Conservation (phyloP, 2,113 vertebrate genomes). For the Atrichornis clamosus region DNA sequence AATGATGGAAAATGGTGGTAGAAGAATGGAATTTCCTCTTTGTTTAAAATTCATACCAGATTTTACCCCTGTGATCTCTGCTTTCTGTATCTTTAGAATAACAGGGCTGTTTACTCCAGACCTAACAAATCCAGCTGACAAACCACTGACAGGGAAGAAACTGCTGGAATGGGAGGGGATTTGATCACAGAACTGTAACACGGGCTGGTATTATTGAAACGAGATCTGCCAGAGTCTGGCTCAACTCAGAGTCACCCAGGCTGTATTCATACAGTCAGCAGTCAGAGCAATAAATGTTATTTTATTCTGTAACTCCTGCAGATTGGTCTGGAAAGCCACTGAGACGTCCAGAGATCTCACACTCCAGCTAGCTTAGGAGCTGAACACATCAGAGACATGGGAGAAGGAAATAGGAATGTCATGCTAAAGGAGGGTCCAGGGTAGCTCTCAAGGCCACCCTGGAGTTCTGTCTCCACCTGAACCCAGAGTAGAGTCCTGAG, state of each 20-base stretch:
- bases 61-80: neutral
- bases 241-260: neutral
- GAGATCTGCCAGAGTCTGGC: neutral
- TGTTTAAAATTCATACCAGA: neutral
- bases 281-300: neutral
- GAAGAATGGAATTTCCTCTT: constrained; percentile 9
- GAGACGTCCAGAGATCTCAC: neutral
- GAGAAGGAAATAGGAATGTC: neutral
- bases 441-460: neutral
- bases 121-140: neutral
- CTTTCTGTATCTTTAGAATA: neutral
- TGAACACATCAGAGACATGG: neutral
- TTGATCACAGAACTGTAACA: neutral
- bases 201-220: neutral
- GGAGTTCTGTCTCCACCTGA: neutral
- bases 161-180: neutral
- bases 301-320: neutral
- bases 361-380: neutral
- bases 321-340: neutral
- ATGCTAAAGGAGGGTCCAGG: neutral
- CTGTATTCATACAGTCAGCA: neutral
- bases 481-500: neutral
- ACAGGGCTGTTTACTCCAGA: neutral
- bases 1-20: neutral
- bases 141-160: neutral